A percentile compares a stretch with the other conserved stretches of the same genome.
phyloP scores from a whole-genome alignment of 2,888 invertebrate genomes.

The Nymphalis urticae region DNA sequence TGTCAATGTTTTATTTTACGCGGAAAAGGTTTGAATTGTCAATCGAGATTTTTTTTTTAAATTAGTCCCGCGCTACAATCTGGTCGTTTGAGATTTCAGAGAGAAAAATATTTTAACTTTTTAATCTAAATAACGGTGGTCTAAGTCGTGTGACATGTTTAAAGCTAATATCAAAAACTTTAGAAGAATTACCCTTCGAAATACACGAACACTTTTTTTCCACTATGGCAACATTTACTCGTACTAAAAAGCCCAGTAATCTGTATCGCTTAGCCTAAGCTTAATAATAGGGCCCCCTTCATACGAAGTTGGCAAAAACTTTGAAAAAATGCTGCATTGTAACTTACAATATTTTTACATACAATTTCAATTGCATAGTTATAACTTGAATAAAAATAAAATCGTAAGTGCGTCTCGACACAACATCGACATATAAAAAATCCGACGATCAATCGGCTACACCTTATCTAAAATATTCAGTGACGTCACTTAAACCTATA shows the following conservation, averaged over 20 bases:
- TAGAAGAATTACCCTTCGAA: conserved; percentile 44
- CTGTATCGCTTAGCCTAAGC: conserved; percentile 61
- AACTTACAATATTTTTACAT: conserved; percentile 53
- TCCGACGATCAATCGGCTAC: conserved; percentile 32
- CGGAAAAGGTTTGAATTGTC: conserved; percentile 25
- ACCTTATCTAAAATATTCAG: conserved; percentile 68
- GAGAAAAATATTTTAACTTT: conserved; percentile 49
- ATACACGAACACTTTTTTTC: conserved; percentile 59
- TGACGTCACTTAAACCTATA: conserved; percentile 63
- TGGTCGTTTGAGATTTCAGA: conserved; percentile 51
- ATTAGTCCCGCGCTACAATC: conserved; percentile 56
- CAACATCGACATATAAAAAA: conserved; percentile 66
- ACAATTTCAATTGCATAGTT: conserved; percentile 55
- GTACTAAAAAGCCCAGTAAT: conserved; percentile 47
- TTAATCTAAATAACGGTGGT: conserved; percentile 76
- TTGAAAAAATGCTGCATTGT: conserved; percentile 46
- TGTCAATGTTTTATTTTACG: conserved; percentile 1
- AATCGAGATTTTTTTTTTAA: conserved; percentile 41
- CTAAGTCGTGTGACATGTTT: conserved; percentile 73
- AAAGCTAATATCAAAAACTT: conserved; percentile 66
- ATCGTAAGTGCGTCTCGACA: conserved; percentile 66
- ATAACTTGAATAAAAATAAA: conserved; percentile 47
- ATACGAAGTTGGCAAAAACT: conserved; percentile 52
- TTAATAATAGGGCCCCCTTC: conserved; percentile 50
- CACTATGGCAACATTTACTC: conserved; percentile 74